Base-by-base conservation (phyloP, 37 sponge, comb jelly and placozoan species). In the Theonella swinhoei region DNA sequence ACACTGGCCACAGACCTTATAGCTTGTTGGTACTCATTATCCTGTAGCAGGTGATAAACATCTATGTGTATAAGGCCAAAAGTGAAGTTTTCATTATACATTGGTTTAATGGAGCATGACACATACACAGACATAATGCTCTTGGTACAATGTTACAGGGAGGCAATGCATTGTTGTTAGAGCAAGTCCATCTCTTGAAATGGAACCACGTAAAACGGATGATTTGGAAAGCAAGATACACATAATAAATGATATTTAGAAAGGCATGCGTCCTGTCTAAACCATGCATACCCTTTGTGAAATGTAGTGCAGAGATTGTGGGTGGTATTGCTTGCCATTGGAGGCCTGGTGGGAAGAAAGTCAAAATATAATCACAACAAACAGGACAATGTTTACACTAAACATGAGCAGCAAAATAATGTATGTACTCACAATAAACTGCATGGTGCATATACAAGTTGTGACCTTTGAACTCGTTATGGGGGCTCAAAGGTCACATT, bases 1-100 rank as follows among this genome's bases (percentile, higher is more conserved):
- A 95, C 92, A 62, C 91, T 88, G 34, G 81, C 95, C 71, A 95
- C 95, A 24, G 92, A 89, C 77, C 86, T 91, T 39, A 95, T 89
- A 30, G 95, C 95, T 30, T 79, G 59, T 4, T 86, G 62, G 39
- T 95, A 95, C 71, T 91, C 89, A 80, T 95, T 95, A 34, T 95
- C 95, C 89, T 89, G 41, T n/a, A 76, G 43, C 0, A 39, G 36
- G 62, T 1, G 41, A 26, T 58, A 30, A 3, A 64, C 5, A 20
- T 62, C 22, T 20, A 62, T 19, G 60, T 20, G 60, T 58, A 58
- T 19, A 58, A n/a, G n/a, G n/a, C n/a, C n/a, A n/a, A n/a, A n/a
- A n/a, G n/a, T n/a, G n/a, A n/a, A n/a, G n/a, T n/a, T n/a, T n/a
- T n/a, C n/a, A n/a, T n/a, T n/a, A n/a, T n/a, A n/a, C n/a, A n/a